Evolutionary conservation across 2,113 vertebrate genomes (phyloP).

Genomic region (Melierax canorus): DNA sequence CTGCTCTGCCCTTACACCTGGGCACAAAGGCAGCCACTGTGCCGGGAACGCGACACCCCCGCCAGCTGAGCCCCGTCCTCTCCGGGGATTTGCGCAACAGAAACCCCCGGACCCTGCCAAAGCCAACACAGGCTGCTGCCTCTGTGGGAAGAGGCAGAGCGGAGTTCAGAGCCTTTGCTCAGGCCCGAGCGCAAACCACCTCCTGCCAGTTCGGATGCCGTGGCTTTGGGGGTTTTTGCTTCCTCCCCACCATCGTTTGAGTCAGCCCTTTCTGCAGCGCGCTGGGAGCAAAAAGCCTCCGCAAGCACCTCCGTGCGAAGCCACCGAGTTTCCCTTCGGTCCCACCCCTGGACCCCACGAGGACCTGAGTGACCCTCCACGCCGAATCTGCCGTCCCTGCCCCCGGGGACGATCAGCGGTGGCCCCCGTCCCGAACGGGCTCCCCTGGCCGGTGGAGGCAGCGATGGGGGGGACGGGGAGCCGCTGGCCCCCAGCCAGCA

Average conservation of each 20-base stretch:
- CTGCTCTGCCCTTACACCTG: background rate
- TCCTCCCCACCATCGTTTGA: background rate
- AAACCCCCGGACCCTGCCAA: background rate
- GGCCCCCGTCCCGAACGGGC: accelerated
- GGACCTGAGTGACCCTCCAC: accelerated
- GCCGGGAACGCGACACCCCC: background rate
- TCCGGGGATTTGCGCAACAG: background rate
- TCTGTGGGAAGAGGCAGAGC: background rate
- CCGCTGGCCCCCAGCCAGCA: background rate
- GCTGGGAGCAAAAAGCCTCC: background rate
- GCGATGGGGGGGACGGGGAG: accelerated
- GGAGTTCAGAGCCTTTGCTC: background rate
- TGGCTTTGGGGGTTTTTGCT: background rate
- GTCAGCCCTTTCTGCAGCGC: background rate
- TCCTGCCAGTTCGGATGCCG: conserved; percentile 8
- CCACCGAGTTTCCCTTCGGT: background rate
- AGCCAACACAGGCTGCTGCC: background rate
- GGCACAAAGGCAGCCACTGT: background rate
- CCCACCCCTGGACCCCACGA: accelerated
- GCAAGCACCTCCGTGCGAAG: accelerated
- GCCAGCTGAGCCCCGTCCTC: background rate
- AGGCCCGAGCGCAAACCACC: background rate
- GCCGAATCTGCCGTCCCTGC: accelerated
- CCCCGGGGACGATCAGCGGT: accelerated
- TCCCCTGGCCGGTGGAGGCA: background rate